Percentiles rank a stretch among this genome's conserved stretches.
Conservation (phyloP, 2,113 vertebrate species). For the Coturnix japonica region DNA sequence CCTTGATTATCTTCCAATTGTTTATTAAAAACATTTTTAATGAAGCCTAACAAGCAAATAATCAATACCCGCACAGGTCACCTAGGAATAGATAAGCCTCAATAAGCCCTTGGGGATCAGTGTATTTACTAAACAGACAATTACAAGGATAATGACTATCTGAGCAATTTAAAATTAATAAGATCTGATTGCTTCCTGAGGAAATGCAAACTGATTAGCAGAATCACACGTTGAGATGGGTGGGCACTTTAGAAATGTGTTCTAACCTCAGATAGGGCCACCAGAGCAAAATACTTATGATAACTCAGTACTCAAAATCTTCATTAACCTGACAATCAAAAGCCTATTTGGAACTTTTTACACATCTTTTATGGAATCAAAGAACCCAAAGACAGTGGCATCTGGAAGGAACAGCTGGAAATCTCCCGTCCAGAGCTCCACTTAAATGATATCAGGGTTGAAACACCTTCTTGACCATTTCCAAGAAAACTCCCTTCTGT, state of each 20-base stretch:
- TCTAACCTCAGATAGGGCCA: background rate
- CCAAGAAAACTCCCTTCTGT: background rate
- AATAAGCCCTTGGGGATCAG: conserved; percentile 62
- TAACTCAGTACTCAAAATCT: background rate
- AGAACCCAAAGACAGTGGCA: background rate
- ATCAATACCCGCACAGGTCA: conserved; percentile 59
- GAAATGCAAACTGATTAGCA: background rate
- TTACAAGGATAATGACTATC: conserved; percentile 56
- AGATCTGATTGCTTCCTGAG: background rate
- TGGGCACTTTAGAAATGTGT: background rate
- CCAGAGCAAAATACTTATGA: background rate
- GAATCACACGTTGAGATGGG: background rate
- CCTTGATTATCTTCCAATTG: conserved; percentile 55
- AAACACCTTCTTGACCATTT: background rate
- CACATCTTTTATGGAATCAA: fast-evolving
- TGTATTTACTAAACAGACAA: conserved; percentile 57
- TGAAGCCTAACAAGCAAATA: conserved; percentile 70
- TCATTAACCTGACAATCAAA: background rate
- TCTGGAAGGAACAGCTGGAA: background rate
- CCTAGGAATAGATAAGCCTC: conserved; percentile 67
- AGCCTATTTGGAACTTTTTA: background rate
- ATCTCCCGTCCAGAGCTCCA: background rate
- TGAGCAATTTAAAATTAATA: conserved; percentile 57
- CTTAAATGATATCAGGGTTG: fast-evolving
- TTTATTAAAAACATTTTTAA: conserved; percentile 72